phyloP scores from a whole-genome alignment of 2,888 invertebrate species.

The Strigamia transsilvanica region DNA sequence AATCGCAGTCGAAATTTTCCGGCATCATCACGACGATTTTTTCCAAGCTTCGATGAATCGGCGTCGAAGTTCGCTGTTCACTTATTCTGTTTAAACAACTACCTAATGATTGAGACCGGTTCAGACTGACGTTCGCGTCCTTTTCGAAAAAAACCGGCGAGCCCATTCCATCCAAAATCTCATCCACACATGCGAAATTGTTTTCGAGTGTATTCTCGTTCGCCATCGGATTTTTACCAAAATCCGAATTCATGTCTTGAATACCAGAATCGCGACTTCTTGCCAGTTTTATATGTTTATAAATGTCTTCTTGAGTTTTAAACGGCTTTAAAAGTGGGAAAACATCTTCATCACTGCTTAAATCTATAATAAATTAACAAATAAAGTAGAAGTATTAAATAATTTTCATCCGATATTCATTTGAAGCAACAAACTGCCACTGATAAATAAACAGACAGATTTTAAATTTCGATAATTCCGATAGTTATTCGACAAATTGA shows the following conservation, averaged over 20 bases:
- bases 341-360: conserved; percentile 8
- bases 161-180: conserved; percentile 11
- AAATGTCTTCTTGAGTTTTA: background rate
- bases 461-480: too few species aligned
- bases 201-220: background rate
- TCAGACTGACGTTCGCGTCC: background rate
- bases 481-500: too few species aligned
- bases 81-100: background rate
- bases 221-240: background rate
- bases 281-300: background rate
- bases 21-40: conserved; percentile 17
- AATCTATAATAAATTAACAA: background rate
- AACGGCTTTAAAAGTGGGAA: background rate
- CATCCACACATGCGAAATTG: conserved; percentile 23
- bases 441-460: too few species aligned
- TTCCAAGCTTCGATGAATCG: conserved; percentile 26
- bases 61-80: conserved; percentile 10
- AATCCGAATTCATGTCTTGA: conserved; percentile 17
- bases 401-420: too few species aligned
- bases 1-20: conserved; percentile 1
- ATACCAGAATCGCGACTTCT: conserved; percentile 8
- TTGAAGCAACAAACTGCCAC: too few species aligned
- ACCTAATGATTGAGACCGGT: background rate
- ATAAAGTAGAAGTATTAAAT: too few species aligned
- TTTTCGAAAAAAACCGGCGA: background rate